A percentile compares a stretch with the other conserved stretches of the same genome.
Conservation (phyloP, 2,797 vertebrate genomes). For the Pristis pectinata region DNA sequence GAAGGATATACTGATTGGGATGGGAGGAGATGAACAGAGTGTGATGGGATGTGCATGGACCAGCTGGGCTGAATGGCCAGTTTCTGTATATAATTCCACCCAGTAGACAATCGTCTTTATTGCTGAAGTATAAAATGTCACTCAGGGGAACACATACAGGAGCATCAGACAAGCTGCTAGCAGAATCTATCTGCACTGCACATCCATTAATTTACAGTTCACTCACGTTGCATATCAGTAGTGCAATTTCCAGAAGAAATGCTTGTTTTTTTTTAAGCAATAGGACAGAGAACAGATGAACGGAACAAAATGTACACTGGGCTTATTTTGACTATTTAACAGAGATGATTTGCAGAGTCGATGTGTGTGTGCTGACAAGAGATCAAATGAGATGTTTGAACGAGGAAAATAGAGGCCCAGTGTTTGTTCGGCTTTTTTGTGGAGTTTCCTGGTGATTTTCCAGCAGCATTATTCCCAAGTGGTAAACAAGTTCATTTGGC, state of each 20-base stretch:
- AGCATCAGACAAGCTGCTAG: not conserved
- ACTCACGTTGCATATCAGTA: slow-evolving; percentile 1
- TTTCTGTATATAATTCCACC: not conserved
- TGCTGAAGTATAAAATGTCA: not conserved
- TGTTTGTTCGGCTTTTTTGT: not conserved
- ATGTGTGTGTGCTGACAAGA: slow-evolving; percentile 22
- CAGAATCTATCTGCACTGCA: not conserved
- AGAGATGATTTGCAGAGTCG: not conserved
- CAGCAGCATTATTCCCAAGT: slow-evolving; percentile 31
- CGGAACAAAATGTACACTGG: slow-evolving; percentile 13
- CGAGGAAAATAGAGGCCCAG: not conserved
- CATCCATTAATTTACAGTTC: not conserved
- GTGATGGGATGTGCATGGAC: not conserved
- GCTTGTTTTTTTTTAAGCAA: not conserved
- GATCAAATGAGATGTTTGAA: slow-evolving; percentile 22
- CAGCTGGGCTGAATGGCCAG: not conserved
- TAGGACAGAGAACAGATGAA: not conserved
- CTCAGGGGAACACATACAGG: not conserved
- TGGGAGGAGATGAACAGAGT: not conserved
- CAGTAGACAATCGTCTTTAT: not conserved
- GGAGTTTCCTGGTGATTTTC: not conserved
- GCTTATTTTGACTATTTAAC: slow-evolving; percentile 3
- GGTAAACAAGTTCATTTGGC: slow-evolving; percentile 22
- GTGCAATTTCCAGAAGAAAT: not conserved
- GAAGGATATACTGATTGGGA: not conserved